Evolutionary conservation across 2,113 vertebrate species (phyloP).

Genomic region (Monopterus albus): DNA sequence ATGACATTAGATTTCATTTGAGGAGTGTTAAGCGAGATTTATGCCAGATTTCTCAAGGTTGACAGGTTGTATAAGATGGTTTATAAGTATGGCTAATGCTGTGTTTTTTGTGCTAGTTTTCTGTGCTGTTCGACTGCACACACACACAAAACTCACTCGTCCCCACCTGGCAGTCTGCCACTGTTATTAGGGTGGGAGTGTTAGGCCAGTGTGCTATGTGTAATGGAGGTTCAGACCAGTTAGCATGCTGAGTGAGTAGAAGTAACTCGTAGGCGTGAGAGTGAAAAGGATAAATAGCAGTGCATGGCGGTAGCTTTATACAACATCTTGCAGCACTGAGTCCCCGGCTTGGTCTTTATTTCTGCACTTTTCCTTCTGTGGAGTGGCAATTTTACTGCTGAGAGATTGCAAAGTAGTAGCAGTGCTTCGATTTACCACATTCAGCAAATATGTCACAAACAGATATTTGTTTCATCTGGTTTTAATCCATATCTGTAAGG

Average conservation of each 20-base stretch:
- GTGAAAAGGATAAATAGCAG: slow-evolving; percentile 67
- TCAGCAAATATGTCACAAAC: neutral
- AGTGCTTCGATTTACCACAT: neutral
- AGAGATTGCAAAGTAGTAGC: neutral
- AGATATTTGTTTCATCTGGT: neutral
- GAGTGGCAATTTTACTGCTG: neutral
- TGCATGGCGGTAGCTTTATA: slow-evolving; percentile 12
- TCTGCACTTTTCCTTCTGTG: neutral
- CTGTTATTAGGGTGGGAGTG: slow-evolving; percentile 49
- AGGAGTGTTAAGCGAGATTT: neutral
- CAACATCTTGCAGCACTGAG: slow-evolving; percentile 14
- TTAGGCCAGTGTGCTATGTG: slow-evolving; percentile 46
- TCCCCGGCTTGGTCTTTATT: slow-evolving; percentile 8
- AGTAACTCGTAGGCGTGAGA: slow-evolving; percentile 72
- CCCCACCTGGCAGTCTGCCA: slow-evolving; percentile 48
- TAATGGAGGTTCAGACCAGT: slow-evolving; percentile 63
- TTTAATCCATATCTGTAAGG: neutral
- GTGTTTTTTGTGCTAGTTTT: slow-evolving; percentile 21
- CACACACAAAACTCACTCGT: slow-evolving; percentile 9
- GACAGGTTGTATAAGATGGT: slow-evolving; percentile 26
- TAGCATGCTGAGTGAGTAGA: slow-evolving; percentile 34
- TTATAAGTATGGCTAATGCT: slow-evolving; percentile 27
- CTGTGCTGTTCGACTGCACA: slow-evolving; percentile 11
- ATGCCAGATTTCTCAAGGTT: slow-evolving; percentile 32
- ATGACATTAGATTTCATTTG: slow-evolving; percentile 40